phyloP scores from a whole-genome alignment of 2,113 vertebrate genomes.

The Psammodynastes pulverulentus region DNA sequence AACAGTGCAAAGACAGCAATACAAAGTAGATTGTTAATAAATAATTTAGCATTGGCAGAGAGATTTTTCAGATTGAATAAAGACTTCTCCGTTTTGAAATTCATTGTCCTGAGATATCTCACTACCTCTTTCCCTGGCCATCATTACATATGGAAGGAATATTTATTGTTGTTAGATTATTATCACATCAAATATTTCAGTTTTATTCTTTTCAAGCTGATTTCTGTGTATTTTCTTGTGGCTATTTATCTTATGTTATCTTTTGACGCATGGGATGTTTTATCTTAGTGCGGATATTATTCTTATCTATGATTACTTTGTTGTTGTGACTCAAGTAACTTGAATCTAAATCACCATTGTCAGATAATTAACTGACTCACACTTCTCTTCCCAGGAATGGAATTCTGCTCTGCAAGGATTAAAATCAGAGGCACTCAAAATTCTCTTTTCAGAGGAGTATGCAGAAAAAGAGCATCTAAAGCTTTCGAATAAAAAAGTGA shows the following conservation, averaged over 20 bases:
- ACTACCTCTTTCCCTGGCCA: background rate
- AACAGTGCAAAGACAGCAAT: background rate
- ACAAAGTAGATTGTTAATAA: background rate
- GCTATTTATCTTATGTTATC: background rate
- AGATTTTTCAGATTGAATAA: background rate
- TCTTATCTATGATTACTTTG: background rate
- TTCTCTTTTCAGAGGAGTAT: slow-evolving; percentile 60
- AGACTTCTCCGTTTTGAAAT: background rate
- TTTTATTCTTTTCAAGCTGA: background rate
- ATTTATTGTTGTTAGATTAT: background rate
- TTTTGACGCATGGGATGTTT: background rate
- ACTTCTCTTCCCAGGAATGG: slow-evolving; percentile 72
- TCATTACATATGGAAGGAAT: background rate
- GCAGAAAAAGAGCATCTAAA: slow-evolving; percentile 69
- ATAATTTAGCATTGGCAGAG: background rate
- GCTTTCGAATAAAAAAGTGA: slow-evolving; percentile 71
- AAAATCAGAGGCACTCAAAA: slow-evolving; percentile 66
- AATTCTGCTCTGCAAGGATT: slow-evolving; percentile 61
- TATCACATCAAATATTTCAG: background rate
- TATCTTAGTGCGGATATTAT: background rate
- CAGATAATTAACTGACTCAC: background rate
- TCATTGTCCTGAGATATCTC: background rate
- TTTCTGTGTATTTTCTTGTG: background rate
- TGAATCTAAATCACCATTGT: background rate
- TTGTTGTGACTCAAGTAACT: background rate